phyloP scores from a whole-genome alignment of 53 echinoderm and acorn worm genomes.

The Arbacia lixula region DNA sequence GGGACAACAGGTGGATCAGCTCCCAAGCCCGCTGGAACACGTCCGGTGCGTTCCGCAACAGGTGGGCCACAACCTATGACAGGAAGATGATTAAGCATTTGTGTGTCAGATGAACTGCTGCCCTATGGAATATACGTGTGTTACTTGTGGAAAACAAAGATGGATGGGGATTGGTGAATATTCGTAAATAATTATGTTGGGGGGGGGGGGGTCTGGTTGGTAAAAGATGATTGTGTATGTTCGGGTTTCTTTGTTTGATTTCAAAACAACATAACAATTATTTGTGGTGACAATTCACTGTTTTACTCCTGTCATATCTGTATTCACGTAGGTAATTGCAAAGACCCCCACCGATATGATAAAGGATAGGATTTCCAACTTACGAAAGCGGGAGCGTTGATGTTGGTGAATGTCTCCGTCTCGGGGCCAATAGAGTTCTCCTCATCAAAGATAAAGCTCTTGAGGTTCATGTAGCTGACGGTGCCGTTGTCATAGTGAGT shows the following conservation, averaged over 20 bases:
- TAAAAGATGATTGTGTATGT: background rate
- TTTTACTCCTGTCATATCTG: too few species aligned
- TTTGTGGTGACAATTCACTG: too few species aligned
- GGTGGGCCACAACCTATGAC: conserved; percentile 64
- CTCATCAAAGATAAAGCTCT: conserved; percentile 64
- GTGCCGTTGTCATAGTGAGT: conserved; percentile 76
- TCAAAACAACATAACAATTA: too few species aligned
- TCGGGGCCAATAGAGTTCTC: conserved; percentile 74
- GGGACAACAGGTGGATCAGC: conserved; percentile 48
- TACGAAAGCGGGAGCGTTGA: conserved; percentile 85
- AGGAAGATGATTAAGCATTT: too few species aligned
- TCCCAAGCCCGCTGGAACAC: conserved; percentile 58
- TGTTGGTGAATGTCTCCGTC: conserved; percentile 61
- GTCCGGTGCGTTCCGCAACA: conserved; percentile 38
- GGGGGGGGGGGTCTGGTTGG: background rate
- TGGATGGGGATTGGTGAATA: background rate
- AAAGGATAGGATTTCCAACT: conserved; percentile 20
- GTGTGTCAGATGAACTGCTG: background rate
- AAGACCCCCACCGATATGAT: background rate
- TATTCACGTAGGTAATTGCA: background rate
- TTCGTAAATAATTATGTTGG: background rate
- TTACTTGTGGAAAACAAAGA: background rate
- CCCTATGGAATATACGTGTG: too few species aligned
- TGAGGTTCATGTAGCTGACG: conserved; percentile 64
- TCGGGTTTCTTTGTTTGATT: too few species aligned